Base-by-base conservation (phyloP, 1,140 invertebrate genomes). In the Pteromalus puparum region DNA sequence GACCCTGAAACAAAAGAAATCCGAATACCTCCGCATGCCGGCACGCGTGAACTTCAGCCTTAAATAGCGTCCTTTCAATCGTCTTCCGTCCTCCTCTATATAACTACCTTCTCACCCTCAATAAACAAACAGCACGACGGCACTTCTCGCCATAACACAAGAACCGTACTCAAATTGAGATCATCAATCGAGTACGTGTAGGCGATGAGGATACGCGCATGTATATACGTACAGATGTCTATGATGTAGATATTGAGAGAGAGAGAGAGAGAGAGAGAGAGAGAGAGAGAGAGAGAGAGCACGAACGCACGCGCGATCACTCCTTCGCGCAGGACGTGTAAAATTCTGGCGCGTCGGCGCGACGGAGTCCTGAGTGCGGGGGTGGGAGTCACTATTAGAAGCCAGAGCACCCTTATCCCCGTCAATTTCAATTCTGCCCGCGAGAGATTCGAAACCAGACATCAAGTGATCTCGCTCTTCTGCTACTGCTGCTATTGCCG, bases 351-450 rank as follows among this genome's bases (percentile, higher is more conserved):
- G 53, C 53, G 53, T 61, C 72, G 28, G 72, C 28, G 67, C 72
- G 34, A 30, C 28, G 28, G 15, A 12, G 1, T 10, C 72, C 10
- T 7, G 12, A 10, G 21, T 28, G n/a, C 38, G 34, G 24, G 74
- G 74, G 74, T 76, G 74, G 76, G 53, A 65, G 26, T 18, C 28
- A 2, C 24, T 78, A 78, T 78, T 78, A 65, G 48, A 78, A 65
- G 76, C 53, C 24, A 61, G 53, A 78, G 48, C 28, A 78, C 48
- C 26, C 53, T 78, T 65, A 65, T 65, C 28, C 24, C 24, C 76
- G 53, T 78, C 76, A 78, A 78, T 78, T 78, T 78, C 76, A 34
- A 65, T 78, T 78, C 76, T 18, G 21, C 48, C 53, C 76, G 76
- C 53, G 76, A 78, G 53, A 61, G 76, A 78, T 78, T 78, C 76